Evolutionary conservation across 1,140 invertebrate genomes (phyloP).

Genomic region (Neotoxoptera formosana): DNA sequence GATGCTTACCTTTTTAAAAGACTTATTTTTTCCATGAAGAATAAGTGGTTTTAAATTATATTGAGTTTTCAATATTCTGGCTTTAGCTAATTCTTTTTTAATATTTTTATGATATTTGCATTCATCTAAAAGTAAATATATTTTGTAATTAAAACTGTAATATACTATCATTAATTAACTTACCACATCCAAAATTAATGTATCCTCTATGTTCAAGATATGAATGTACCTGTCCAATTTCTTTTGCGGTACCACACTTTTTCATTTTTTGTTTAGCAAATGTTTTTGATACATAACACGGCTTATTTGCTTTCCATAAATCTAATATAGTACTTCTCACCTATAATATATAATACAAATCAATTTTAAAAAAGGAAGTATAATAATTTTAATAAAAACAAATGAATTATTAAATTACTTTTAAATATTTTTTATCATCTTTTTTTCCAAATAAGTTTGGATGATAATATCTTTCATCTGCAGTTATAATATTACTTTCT

Average conservation of each 20-base stretch:
- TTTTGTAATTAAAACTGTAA: not conserved
- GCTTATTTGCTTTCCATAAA: slow-evolving; percentile 68
- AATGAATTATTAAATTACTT: slow-evolving; percentile 42
- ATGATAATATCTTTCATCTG: slow-evolving; percentile 69
- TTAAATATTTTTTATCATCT: slow-evolving; percentile 65
- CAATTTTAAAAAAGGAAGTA: too few relatives aligned
- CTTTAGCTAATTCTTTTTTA: slow-evolving; percentile 36
- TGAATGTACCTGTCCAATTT: slow-evolving; percentile 70
- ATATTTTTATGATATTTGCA: slow-evolving; percentile 45
- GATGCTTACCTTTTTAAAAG: slow-evolving; percentile 41
- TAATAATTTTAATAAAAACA: not conserved
- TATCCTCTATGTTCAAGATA: slow-evolving; percentile 72
- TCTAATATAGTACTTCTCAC: slow-evolving; percentile 71
- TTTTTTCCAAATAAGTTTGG: slow-evolving; percentile 70
- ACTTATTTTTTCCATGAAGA: slow-evolving; percentile 23
- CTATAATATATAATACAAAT: slow-evolving; percentile 61
- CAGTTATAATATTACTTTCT: slow-evolving; percentile 64
- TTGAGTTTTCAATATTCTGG: slow-evolving; percentile 40
- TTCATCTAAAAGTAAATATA: slow-evolving; percentile 33
- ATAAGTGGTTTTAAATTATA: slow-evolving; percentile 44
- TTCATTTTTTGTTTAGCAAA: slow-evolving; percentile 68
- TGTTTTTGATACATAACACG: slow-evolving; percentile 71
- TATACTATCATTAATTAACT: slow-evolving; percentile 59
- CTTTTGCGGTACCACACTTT: slow-evolving; percentile 69
- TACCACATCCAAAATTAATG: slow-evolving; percentile 74